phyloP scores from a whole-genome alignment of 2,888 invertebrate genomes.

The Alsophila aescularia region DNA sequence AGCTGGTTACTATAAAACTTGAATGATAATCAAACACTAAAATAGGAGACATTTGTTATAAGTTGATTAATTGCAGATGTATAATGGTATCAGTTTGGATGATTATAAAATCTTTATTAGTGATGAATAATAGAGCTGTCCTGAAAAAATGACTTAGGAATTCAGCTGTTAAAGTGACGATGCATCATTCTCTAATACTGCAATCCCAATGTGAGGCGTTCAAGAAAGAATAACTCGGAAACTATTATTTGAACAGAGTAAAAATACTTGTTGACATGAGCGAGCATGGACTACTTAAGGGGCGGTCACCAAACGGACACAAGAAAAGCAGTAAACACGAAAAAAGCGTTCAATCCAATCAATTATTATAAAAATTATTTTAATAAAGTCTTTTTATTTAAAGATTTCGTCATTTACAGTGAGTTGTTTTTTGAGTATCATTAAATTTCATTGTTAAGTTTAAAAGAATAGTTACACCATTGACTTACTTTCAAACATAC shows the following conservation, averaged over 20 bases:
- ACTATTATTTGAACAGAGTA: slow-evolving; percentile 80
- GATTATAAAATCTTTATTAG: slow-evolving; percentile 74
- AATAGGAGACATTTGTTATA: slow-evolving; percentile 2
- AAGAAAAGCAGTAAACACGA: slow-evolving; percentile 86
- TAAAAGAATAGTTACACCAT: slow-evolving; percentile 48
- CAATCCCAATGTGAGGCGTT: slow-evolving; percentile 82
- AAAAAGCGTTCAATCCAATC: slow-evolving; percentile 85
- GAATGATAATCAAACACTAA: background rate
- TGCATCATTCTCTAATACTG: slow-evolving; percentile 84
- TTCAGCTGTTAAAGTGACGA: slow-evolving; percentile 84
- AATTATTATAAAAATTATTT: slow-evolving; percentile 77
- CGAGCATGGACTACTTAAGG: slow-evolving; percentile 84
- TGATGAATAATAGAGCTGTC: slow-evolving; percentile 85
- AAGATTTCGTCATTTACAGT: slow-evolving; percentile 70
- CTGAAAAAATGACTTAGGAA: slow-evolving; percentile 79
- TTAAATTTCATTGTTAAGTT: slow-evolving; percentile 54
- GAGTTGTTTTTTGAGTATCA: slow-evolving; percentile 83
- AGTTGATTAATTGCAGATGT: slow-evolving; percentile 35
- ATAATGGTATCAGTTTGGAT: slow-evolving; percentile 59
- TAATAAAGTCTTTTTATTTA: slow-evolving; percentile 69
- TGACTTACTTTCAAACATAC: slow-evolving; percentile 57
- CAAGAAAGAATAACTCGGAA: slow-evolving; percentile 79
- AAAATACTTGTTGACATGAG: slow-evolving; percentile 78
- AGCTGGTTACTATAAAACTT: background rate
- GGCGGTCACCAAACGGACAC: slow-evolving; percentile 85